These are phyloP conservation scores for Prietella phreatophila DNA, from an alignment of 2,113 vertebrate species.

Conservation along the genomic window DNA sequence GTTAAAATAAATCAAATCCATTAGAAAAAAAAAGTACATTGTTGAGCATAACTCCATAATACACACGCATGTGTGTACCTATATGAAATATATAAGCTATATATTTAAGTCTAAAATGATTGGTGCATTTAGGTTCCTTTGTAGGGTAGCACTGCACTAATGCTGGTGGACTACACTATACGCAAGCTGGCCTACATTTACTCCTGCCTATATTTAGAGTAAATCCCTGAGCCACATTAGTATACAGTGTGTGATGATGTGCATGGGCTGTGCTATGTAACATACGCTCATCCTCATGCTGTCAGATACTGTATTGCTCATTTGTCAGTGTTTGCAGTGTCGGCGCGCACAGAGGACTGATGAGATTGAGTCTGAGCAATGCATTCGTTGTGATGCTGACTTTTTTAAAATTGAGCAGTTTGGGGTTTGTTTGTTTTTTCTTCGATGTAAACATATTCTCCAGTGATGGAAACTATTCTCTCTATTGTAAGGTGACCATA, in stretches of 20 bases:
- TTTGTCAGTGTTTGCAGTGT: slow-evolving; percentile 32
- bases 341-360: slow-evolving; percentile 6
- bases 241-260: slow-evolving; percentile 18
- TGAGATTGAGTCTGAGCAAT: not conserved
- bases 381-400: not conserved
- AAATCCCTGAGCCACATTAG: not conserved
- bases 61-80: not conserved
- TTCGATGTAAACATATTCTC: not conserved
- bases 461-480: not conserved
- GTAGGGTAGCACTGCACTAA: not conserved
- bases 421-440: not conserved
- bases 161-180: not conserved
- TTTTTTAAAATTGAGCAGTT: not conserved
- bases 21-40: not conserved
- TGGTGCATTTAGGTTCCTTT: not conserved
- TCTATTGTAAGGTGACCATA: slow-evolving; percentile 25
- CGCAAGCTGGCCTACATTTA: not conserved
- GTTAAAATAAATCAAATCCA: not conserved
- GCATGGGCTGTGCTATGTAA: not conserved
- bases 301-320: slow-evolving; percentile 23
- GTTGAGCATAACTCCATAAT: not conserved
- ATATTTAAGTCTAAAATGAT: not conserved
- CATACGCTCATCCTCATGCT: slow-evolving; percentile 15
- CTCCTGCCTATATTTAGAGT: not conserved
- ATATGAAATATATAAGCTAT: not conserved